A percentile compares a stretch with the other conserved stretches of the same genome.
Conservation (phyloP, 2,797 vertebrate genomes). For the Pygocentrus nattereri region DNA sequence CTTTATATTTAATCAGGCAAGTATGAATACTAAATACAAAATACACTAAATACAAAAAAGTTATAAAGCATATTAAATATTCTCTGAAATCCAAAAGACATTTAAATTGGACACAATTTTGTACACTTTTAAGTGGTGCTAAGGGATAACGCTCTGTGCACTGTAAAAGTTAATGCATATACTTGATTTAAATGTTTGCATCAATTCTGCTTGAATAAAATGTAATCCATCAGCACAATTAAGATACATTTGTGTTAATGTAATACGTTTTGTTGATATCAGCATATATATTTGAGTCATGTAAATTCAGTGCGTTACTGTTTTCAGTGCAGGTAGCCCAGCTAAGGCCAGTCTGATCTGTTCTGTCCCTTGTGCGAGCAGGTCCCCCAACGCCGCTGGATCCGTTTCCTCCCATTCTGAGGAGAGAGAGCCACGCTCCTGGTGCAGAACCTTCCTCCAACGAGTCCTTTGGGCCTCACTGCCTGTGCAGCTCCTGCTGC, state of each 20-base stretch:
- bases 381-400: conserved; percentile 88
- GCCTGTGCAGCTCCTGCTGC: conserved; percentile 90
- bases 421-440: conserved; percentile 21
- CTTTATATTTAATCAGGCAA: conserved; percentile 17
- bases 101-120: too few species aligned
- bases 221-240: neutral
- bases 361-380: conserved; percentile 65
- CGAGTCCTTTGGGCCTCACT: conserved; percentile 91
- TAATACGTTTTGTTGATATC: too few species aligned
- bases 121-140: neutral
- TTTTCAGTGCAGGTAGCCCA: neutral
- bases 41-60: neutral
- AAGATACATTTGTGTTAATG: too few species aligned
- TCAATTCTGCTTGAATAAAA: neutral
- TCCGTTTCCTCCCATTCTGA: conserved; percentile 98
- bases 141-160: neutral
- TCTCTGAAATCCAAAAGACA: neutral
- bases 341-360: conserved; percentile 24
- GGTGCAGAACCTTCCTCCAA: conserved; percentile 77
- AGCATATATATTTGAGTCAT: neutral
- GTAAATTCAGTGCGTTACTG: neutral
- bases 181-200: neutral
- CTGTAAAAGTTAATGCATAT: neutral
- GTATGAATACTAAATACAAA: neutral
- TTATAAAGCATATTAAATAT: neutral